These are phyloP conservation scores for Apotomis turbidana DNA, from an alignment of 2,888 invertebrate genomes.

Conservation along the genomic window DNA sequence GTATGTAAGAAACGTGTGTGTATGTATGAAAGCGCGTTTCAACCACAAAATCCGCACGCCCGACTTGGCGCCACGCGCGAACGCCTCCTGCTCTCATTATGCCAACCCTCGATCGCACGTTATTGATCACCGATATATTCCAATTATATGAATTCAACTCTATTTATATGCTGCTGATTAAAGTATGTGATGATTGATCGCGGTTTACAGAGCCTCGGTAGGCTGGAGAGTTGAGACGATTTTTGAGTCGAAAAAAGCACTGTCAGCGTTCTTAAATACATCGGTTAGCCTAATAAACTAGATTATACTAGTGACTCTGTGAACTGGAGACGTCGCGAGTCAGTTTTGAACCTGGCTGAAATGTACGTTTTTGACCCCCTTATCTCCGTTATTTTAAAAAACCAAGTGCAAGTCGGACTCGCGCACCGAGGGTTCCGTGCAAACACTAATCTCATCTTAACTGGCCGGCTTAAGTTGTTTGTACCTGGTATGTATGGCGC, in stretches of 20 bases:
- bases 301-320: too few relatives aligned
- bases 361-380: too few relatives aligned
- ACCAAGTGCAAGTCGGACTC: too few relatives aligned
- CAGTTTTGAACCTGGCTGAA: too few relatives aligned
- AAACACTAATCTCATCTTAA: too few relatives aligned
- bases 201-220: background rate
- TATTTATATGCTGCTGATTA: constrained; percentile 34
- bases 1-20: constrained; percentile 21
- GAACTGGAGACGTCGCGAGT: too few relatives aligned
- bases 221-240: background rate
- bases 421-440: too few relatives aligned
- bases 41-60: constrained; percentile 74
- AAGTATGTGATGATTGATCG: constrained; percentile 38
- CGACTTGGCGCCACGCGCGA: constrained; percentile 73
- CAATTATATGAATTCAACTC: constrained; percentile 35
- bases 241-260: background rate
- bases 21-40: constrained; percentile 49
- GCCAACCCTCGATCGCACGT: constrained; percentile 58
- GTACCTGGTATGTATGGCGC: too few relatives aligned
- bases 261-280: too few relatives aligned
- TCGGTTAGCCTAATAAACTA: too few relatives aligned
- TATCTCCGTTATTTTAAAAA: too few relatives aligned
- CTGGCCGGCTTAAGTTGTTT: too few relatives aligned
- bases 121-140: constrained; percentile 64
- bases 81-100: constrained; percentile 76